phyloP scores from a whole-genome alignment of 1,140 invertebrate species.

The Pogonomyrmex californicus region DNA sequence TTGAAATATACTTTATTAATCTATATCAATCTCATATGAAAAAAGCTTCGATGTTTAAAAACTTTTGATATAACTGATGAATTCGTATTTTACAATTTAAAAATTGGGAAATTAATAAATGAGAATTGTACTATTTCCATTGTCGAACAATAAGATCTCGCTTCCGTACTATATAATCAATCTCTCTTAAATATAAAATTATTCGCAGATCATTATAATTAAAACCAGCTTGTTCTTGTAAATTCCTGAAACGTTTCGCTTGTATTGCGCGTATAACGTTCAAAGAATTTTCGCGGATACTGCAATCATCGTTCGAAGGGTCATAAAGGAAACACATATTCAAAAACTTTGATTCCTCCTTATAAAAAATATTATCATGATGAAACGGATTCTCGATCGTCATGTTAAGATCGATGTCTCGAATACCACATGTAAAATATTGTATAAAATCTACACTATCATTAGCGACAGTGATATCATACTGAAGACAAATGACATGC shows the following conservation, averaged over 20 bases:
- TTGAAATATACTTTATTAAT: background rate
- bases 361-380: conserved; percentile 68
- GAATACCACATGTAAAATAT: conserved; percentile 51
- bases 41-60: background rate
- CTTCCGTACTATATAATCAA: conserved; percentile 74
- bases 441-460: conserved; percentile 22
- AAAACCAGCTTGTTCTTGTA: conserved; percentile 62
- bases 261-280: conserved; percentile 45
- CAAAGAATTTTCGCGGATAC: conserved; percentile 8
- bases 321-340: conserved; percentile 69
- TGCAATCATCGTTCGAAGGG: background rate
- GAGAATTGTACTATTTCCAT: conserved; percentile 14
- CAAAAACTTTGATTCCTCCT: conserved; percentile 78
- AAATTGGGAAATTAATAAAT: background rate
- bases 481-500: conserved; percentile 12
- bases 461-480: background rate
- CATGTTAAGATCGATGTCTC: background rate
- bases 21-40: background rate
- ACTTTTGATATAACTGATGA: background rate
- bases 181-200: conserved; percentile 70
- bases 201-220: conserved; percentile 63
- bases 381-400: conserved; percentile 77
- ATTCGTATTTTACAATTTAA: background rate
- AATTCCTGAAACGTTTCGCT: conserved; percentile 28
- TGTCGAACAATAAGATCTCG: conserved; percentile 69